Evolutionary conservation across 2,888 invertebrate genomes (phyloP), one percentile per base, ranked within the genome.

Genomic region (Campaea margaritaria): DNA sequence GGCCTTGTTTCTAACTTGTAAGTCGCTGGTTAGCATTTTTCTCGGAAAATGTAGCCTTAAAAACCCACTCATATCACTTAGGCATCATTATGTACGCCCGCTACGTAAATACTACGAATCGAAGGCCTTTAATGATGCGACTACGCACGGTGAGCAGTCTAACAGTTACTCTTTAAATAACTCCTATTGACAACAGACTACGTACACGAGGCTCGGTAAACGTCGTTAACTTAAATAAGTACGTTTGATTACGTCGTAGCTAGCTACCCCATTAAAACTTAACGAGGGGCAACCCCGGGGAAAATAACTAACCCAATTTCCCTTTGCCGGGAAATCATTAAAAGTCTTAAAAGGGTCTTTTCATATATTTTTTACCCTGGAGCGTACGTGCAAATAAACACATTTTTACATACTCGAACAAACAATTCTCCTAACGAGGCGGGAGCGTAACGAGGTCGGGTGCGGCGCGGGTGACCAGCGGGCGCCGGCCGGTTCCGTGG

Each of bases 241-340:
- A 89, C 91, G 87, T 90, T 91, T 91, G 91, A 91, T 91, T 91
- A 89, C 91, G 85, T 86, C 89, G 89, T 86, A 87, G 91, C 89
- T 86, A 86, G 89, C 91, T 90, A 90, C 91, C 90, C 91, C 90
- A 91, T 91, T 91, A 92, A 92, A 91, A 91, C 91, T 91, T 92
- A 92, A 92, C 92, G 91, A 92, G 91, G 89, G 89, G 87, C 87
- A 89, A 89, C 90, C 89, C 90, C 85, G 85, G 91, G 87, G 89
- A 91, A 91, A 91, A 91, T 92, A 92, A 91, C 92, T 92, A 92
- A 92, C 91, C 92, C 92, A 92, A 92, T 92, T 91, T 92, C 89
- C 91, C 89, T 92, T 92, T 91, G 89, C 90, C 89, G 90, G 91
- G 90, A 91, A 91, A 92, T 92, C 91, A 92, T 92, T 91, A 91